Evolutionary conservation across 2,797 vertebrate genomes (phyloP).

Genomic region (Pipistrellus kuhlii): DNA sequence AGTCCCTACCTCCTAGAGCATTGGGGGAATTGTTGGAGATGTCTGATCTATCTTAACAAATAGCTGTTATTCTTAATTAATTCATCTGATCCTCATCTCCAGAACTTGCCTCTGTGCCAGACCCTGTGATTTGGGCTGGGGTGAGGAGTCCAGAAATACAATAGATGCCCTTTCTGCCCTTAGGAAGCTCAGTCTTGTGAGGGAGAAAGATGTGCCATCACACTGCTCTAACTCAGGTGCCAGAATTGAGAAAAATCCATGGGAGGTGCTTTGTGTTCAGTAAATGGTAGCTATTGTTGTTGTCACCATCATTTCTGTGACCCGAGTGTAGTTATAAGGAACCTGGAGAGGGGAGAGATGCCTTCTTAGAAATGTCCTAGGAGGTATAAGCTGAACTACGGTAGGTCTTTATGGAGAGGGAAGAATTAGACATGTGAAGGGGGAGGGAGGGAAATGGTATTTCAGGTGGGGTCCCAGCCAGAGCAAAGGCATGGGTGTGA

Average conservation of each 20-base stretch:
- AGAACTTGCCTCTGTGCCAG: slow-evolving; percentile 40
- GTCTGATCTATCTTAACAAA: slow-evolving; percentile 45
- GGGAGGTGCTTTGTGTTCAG: background rate
- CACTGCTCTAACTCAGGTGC: background rate
- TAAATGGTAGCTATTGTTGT: background rate
- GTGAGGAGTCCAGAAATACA: background rate
- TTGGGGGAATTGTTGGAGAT: slow-evolving; percentile 38
- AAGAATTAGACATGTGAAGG: background rate
- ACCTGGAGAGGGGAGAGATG: background rate
- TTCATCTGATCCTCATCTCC: slow-evolving; percentile 10
- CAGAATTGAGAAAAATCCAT: background rate
- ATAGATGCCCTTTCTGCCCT: background rate
- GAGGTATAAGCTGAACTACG: background rate
- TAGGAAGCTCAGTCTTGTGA: background rate
- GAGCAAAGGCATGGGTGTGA: background rate
- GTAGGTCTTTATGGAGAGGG: background rate
- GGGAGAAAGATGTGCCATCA: background rate
- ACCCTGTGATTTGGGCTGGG: background rate
- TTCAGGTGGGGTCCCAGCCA: background rate
- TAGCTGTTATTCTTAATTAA: slow-evolving; percentile 27
- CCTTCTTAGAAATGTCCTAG: background rate
- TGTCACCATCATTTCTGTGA: background rate
- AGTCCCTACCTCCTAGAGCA: background rate
- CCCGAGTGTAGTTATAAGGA: background rate
- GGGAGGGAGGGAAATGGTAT: background rate